Evolutionary conservation across 2,888 invertebrate species (phyloP).

Genomic region (Phyllotreta cruciferae): DNA sequence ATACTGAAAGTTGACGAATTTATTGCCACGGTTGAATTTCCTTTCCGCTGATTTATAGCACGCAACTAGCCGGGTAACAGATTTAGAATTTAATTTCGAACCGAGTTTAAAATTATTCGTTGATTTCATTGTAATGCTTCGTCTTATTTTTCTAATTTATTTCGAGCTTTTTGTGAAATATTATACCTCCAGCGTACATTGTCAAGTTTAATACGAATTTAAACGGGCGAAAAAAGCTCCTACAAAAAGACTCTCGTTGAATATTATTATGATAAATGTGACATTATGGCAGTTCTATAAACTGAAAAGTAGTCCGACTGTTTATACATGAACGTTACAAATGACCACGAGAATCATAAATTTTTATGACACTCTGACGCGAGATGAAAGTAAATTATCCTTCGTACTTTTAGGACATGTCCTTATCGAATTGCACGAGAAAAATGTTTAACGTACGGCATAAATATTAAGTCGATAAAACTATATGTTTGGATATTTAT

Average conservation of each 20-base stretch:
- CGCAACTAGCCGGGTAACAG: constrained; percentile 17
- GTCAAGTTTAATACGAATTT: too few relatives aligned
- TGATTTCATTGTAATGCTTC: neutral
- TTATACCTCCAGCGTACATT: too few relatives aligned
- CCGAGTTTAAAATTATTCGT: constrained; percentile 14
- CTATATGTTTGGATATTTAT: too few relatives aligned
- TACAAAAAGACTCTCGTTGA: constrained; percentile 30
- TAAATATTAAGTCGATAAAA: too few relatives aligned
- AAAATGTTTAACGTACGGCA: constrained; percentile 19
- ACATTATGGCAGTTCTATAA: constrained; percentile 44
- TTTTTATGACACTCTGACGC: constrained; percentile 36
- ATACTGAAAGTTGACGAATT: constrained; percentile 22
- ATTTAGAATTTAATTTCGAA: constrained; percentile 23
- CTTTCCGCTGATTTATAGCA: constrained; percentile 16
- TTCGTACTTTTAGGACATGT: constrained; percentile 9
- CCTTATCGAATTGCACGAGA: constrained; percentile 21
- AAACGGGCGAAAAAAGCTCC: too few relatives aligned
- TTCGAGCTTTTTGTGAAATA: neutral
- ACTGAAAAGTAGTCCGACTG: constrained; percentile 45
- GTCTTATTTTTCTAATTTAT: constrained; percentile 1
- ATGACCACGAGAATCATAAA: constrained; percentile 42
- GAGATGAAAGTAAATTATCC: constrained; percentile 23
- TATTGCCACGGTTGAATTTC: constrained; percentile 18
- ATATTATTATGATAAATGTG: constrained; percentile 46
- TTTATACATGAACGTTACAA: constrained; percentile 46